Percentiles rank a stretch among this genome's conserved stretches.
Evolutionary conservation across 2,888 invertebrate genomes (phyloP).

Genomic region (Diloba caeruleocephala): DNA sequence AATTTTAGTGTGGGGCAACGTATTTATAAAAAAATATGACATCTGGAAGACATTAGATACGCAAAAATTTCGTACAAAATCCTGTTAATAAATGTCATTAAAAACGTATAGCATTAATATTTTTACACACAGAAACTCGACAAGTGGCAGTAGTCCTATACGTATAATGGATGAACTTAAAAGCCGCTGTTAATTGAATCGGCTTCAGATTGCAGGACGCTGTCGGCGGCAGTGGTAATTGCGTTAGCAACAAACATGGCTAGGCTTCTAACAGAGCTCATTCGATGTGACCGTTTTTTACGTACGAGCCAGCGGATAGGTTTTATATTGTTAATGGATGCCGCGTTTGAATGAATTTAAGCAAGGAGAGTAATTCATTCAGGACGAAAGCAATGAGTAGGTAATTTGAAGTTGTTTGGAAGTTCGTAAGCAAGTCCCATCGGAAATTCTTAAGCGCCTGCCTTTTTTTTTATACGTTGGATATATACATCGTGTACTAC

Average conservation of each 20-base stretch:
- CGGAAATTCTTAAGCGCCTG: too few species aligned
- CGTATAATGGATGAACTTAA: conserved; percentile 76
- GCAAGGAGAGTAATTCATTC: conserved; percentile 17
- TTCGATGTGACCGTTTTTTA: conserved; percentile 66
- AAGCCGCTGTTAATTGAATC: conserved; percentile 86
- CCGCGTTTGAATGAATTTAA: conserved; percentile 27
- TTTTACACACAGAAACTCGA: conserved; percentile 8
- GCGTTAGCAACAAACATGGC: conserved; percentile 81
- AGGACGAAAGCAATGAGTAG: conserved; percentile 9
- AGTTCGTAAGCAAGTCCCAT: too few species aligned
- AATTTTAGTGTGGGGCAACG: too few species aligned
- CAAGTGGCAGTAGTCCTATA: conserved; percentile 29
- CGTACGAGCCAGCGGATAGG: conserved; percentile 39
- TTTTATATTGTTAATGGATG: conserved; percentile 47
- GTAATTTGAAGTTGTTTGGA: conserved; percentile 21
- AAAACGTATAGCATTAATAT: conserved; percentile 5
- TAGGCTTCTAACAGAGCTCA: conserved; percentile 66
- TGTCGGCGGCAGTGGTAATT: conserved; percentile 75
- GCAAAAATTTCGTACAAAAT: too few species aligned
- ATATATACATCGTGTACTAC: too few species aligned
- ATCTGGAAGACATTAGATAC: too few species aligned
- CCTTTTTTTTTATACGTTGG: too few species aligned
- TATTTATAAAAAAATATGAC: too few species aligned
- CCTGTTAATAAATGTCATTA: too few species aligned
- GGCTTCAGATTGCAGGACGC: conserved; percentile 84